Percentiles rank a stretch among this genome's conserved stretches.
These are phyloP conservation scores for Desmodus rotundus DNA, from an alignment of 2,113 vertebrate genomes.

Conservation along the genomic window DNA sequence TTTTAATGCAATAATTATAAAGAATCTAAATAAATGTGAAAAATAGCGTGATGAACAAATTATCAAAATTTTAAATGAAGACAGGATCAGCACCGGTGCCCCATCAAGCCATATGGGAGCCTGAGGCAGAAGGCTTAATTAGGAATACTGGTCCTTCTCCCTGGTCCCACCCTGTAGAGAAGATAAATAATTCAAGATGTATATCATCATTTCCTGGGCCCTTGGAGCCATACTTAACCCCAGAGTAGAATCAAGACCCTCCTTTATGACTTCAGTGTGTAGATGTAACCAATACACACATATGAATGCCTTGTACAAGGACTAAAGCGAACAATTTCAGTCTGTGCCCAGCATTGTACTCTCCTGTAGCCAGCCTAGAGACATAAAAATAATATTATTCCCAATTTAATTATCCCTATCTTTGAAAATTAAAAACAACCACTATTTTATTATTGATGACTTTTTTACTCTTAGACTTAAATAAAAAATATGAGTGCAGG, in stretches of 20 bases:
- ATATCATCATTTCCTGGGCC: not conserved
- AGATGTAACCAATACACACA: not conserved
- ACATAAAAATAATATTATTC: not conserved
- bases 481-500: not conserved
- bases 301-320: not conserved
- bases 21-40: not conserved
- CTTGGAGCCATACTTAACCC: not conserved
- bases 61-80: not conserved
- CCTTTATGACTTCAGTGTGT: not conserved
- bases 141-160: not conserved
- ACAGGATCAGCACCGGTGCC: not conserved
- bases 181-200: not conserved
- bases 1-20: not conserved
- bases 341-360: not conserved
- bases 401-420: conserved; percentile 28
- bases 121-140: not conserved
- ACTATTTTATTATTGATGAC: not conserved
- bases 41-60: not conserved
- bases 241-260: not conserved
- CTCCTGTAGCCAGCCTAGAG: not conserved
- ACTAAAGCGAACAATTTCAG: not conserved
- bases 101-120: not conserved
- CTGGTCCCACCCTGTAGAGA: not conserved
- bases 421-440: not conserved
- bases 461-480: conserved; percentile 8